These are phyloP conservation scores for Arvicola amphibius DNA, from an alignment of 2,797 vertebrate genomes.

Conservation along the genomic window DNA sequence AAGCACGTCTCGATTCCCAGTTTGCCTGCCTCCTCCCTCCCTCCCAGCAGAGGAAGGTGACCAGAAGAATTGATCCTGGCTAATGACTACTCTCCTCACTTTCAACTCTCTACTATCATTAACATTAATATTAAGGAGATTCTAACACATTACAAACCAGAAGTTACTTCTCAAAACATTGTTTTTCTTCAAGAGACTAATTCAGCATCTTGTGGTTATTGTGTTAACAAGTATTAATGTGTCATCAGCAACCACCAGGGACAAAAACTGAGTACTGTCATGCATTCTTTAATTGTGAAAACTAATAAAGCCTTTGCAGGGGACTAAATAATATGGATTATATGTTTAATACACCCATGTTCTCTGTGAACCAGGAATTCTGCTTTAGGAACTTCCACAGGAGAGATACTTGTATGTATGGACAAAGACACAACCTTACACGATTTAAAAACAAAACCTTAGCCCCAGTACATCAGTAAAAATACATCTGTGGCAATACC, in stretches of 20 bases:
- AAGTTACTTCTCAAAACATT: conserved; percentile 10
- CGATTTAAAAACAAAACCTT: neutral
- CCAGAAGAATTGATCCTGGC: neutral
- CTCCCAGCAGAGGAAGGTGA: neutral
- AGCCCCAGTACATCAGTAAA: neutral
- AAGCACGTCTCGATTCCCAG: neutral
- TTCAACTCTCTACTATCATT: neutral
- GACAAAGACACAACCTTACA: conserved; percentile 6
- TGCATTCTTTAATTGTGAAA: neutral
- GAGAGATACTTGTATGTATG: neutral
- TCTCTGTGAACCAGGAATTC: neutral
- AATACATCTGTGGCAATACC: neutral
- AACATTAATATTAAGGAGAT: neutral
- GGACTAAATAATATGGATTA: neutral
- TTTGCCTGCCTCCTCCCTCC: neutral
- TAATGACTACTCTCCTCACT: neutral
- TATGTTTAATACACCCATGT: neutral
- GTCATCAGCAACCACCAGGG: neutral
- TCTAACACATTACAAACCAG: neutral
- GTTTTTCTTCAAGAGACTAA: neutral
- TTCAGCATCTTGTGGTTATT: neutral
- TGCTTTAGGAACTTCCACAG: neutral
- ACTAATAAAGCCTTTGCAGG: neutral
- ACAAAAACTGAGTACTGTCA: neutral
- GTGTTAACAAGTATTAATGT: neutral